These are phyloP conservation scores for Myrmophylax atrothorax DNA, from an alignment of 2,113 vertebrate species.

Conservation along the genomic window DNA sequence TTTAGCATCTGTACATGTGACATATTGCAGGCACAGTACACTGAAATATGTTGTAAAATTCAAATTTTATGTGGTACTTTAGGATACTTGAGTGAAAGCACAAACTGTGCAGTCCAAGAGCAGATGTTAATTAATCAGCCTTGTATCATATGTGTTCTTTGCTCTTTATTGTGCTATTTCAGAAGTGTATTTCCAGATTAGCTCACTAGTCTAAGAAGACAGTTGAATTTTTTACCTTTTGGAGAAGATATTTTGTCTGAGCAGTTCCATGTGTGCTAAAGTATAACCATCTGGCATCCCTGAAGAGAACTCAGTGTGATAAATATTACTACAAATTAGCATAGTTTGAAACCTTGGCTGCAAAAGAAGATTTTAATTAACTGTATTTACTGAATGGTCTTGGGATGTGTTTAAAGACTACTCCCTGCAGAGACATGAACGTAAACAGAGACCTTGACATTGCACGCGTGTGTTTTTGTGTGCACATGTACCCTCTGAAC, in stretches of 20 bases:
- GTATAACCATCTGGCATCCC: slow-evolving; percentile 29
- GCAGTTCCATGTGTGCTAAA: slow-evolving; percentile 53
- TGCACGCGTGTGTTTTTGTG: neutral
- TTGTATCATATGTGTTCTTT: neutral
- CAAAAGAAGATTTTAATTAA: slow-evolving; percentile 42
- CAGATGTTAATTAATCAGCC: slow-evolving; percentile 21
- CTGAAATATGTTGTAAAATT: neutral
- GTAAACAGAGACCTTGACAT: neutral
- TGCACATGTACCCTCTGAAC: neutral
- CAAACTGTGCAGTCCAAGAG: neutral
- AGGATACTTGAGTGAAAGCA: slow-evolving; percentile 4
- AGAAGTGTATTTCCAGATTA: slow-evolving; percentile 26
- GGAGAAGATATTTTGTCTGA: slow-evolving; percentile 49
- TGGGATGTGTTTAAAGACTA: slow-evolving; percentile 33
- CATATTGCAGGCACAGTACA: slow-evolving; percentile 2
- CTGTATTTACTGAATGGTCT: slow-evolving; percentile 21
- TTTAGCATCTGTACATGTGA: slow-evolving; percentile 9
- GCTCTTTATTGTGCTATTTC: neutral
- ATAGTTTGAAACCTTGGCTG: slow-evolving; percentile 13
- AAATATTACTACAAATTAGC: slow-evolving; percentile 53
- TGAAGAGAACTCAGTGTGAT: slow-evolving; percentile 10
- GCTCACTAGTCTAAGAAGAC: neutral
- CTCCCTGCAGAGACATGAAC: slow-evolving; percentile 15
- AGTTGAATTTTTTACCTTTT: slow-evolving; percentile 44
- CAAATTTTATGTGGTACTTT: neutral